Evolutionary conservation across 2,888 invertebrate species (phyloP), one percentile per base, ranked within the genome.

Genomic region (Cantharis lateralis): DNA sequence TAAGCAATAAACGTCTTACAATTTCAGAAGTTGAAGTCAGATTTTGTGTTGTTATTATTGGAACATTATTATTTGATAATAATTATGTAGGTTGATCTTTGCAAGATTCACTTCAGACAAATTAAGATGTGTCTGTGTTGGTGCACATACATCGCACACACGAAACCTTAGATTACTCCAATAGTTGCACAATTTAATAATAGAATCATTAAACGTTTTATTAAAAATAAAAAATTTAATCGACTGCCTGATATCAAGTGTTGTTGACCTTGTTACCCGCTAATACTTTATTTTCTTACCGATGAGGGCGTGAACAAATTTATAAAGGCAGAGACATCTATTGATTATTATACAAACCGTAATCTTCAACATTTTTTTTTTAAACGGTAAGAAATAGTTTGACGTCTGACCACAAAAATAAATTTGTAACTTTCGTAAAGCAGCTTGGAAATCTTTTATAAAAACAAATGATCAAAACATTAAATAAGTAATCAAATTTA

Each of bases 251-350:
- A 78, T 79, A 82, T 83, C 80, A 82, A 83, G 84, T 85, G 85
- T 85, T 85, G 85, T 85, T 88, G 88, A 88, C 88, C 88, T 88
- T 88, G 87, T 87, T 87, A 86, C 85, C 82, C 86, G 71, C 62
- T 77, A 74, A 66, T 66, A 66, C 64, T 66, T 20, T 13, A 18
- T 20, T 66, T 66, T 66, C 20, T n/a, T 16, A 20, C 64, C 64
- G 64, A 10, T 66, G 24, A 24, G 64, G 24, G 64, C 64, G 48
- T 48, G n/a, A 48, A 48, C 48, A 48, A 48, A n/a, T 48, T n/a
- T n/a, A 48, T n/a, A 9, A 0, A 7, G 5, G 0, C 1, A 32
- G 48, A 48, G 48, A 7, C 48, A 48, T 48, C 48, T 48, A 48
- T n/a, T 48, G 48, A 48, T 48, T 48, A 48, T 48, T 48, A 4